Conservation (phyloP, 2,888 invertebrate species). For the Ypsolopha sequella region DNA sequence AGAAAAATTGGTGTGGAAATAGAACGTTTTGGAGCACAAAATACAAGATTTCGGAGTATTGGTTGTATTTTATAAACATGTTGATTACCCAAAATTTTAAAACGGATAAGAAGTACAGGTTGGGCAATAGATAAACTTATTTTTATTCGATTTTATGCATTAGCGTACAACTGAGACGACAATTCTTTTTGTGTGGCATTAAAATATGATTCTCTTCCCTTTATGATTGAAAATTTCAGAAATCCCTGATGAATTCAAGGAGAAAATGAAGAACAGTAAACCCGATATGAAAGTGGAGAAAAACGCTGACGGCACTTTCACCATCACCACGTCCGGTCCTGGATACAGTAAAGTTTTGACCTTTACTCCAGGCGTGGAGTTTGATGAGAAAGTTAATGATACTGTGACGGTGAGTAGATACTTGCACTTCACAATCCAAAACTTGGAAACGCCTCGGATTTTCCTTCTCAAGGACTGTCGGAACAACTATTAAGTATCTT, state of each 20-base stretch:
- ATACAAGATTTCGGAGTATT: too few species aligned
- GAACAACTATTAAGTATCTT: too few species aligned
- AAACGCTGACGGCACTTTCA: constrained; percentile 23
- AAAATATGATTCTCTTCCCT: too few species aligned
- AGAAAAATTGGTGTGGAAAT: too few species aligned
- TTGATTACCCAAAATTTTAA: too few species aligned
- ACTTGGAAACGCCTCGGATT: not conserved
- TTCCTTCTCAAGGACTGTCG: not conserved
- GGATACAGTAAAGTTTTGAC: constrained; percentile 12
- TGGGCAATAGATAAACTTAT: too few species aligned
- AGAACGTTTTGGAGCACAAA: too few species aligned
- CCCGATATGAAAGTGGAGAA: constrained; percentile 18
- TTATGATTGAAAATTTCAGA: constrained; percentile 12
- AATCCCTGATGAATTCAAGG: constrained; percentile 17
- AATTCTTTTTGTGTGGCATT: too few species aligned
- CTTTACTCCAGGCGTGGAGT: constrained; percentile 24
- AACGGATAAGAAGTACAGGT: too few species aligned
- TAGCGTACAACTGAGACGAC: too few species aligned
- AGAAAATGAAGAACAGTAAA: constrained; percentile 12
- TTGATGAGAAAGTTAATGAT: constrained; percentile 10
- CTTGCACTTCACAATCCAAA: not conserved
- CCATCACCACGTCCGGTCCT: constrained; percentile 10
- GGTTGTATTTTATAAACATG: too few species aligned
- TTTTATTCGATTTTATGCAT: too few species aligned
- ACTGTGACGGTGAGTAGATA: not conserved